Base-by-base conservation (phyloP, 2,888 invertebrate genomes). In the Ectobius pallidus region DNA sequence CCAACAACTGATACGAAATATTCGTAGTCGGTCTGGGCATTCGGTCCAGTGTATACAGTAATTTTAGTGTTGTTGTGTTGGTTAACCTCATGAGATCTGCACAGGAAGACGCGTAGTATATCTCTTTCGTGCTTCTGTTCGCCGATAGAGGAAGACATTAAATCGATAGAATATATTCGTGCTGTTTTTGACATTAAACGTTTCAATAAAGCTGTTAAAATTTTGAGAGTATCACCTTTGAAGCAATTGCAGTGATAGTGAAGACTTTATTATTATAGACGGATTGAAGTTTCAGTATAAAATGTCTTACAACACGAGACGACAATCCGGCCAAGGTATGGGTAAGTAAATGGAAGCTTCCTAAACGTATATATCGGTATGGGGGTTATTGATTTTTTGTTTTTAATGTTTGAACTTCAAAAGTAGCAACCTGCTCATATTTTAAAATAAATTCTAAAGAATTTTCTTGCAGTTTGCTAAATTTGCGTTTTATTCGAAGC, bases 261-360 rank as follows among this genome's bases (percentile, higher is more conserved):
- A 25, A 14, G 7, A 22, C 6, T 25, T 3, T 14, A 52, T 25
- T 52, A 22, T 11, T 14, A 22, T 14, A 2, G 14, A 58, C 7
- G n/a, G 11, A 34, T 34, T 11, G 6, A 34, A n/a, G n/a, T 25
- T 52, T 25, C 7, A 11, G 52, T 52, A n/a, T 58, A n/a, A 11
- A 30, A 65, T 65, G 65, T 65, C 65, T 9, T 65, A 65, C 27
- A 65, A 46, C 46, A 65, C 65, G 46, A 65, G 65, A 65, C 14
- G 65, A 58, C 58, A 58, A 44, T 11, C 65, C 25, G 65, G 65
- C 18, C 44, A 44, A 65, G 65, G 65, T 22, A n/a, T 46, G 27
- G 65, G 65, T 65, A 65, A 42, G 65, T 65, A 18, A 61, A 3
- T 22, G 32, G 2, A n/a, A 18, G 22, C 18, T 14, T 46, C 3